Percentiles rank a stretch among this genome's conserved stretches.
phyloP scores from a whole-genome alignment of 2,113 vertebrate species.

The Myotis brandtii region DNA sequence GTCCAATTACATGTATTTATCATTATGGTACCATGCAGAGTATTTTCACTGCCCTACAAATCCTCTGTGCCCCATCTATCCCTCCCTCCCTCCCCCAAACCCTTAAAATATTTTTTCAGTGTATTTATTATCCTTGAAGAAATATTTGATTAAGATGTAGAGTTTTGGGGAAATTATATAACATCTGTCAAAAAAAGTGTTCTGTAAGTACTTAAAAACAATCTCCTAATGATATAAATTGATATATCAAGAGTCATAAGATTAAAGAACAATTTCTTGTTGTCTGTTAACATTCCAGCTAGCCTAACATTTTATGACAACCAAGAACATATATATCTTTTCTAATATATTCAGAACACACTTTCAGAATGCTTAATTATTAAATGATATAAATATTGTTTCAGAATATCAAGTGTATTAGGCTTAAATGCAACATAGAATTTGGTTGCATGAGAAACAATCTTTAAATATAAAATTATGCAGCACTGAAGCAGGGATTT shows the following conservation, averaged over 20 bases:
- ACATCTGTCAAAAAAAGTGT: not conserved
- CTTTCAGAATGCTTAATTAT: not conserved
- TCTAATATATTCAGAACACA: not conserved
- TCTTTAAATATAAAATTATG: not conserved
- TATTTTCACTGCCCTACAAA: not conserved
- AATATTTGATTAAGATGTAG: not conserved
- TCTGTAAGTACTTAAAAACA: not conserved
- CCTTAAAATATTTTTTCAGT: not conserved
- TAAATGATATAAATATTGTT: slow-evolving; percentile 7
- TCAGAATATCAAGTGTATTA: not conserved
- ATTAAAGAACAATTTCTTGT: slow-evolving; percentile 3
- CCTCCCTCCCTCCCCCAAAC: not conserved
- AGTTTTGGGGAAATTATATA: not conserved
- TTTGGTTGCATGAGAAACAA: not conserved
- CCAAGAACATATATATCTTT: not conserved
- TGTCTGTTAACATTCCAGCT: slow-evolving; percentile 6
- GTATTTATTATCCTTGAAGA: slow-evolving; percentile 7
- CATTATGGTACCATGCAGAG: not conserved
- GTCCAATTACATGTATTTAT: not conserved
- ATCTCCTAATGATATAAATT: not conserved
- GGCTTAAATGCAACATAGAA: not conserved
- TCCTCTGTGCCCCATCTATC: not conserved
- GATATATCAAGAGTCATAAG: not conserved
- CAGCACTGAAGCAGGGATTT: not conserved
- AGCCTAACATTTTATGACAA: not conserved